Percentiles rank a stretch among this genome's conserved stretches.
These are phyloP conservation scores for Falco naumanni DNA, from an alignment of 2,797 vertebrate species.

Conservation along the genomic window DNA sequence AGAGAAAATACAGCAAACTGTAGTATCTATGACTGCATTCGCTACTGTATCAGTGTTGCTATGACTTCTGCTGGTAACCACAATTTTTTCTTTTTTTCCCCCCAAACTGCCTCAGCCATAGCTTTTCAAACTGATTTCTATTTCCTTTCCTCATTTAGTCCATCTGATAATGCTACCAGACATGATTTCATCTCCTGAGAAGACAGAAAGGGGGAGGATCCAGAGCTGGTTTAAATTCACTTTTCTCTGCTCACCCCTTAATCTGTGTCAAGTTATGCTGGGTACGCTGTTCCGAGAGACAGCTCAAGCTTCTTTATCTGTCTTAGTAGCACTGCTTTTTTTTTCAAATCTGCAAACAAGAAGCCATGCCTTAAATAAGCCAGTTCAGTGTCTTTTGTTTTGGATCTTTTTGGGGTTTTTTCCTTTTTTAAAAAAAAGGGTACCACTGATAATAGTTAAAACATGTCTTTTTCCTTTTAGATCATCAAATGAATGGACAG, in stretches of 20 bases:
- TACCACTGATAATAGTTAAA: background rate
- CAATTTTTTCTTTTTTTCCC: background rate
- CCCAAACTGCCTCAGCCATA: background rate
- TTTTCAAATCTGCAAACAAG: conserved; percentile 32
- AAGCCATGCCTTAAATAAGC: background rate
- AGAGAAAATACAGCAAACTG: background rate
- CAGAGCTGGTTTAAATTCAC: background rate
- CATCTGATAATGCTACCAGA: background rate
- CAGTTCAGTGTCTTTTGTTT: conserved; percentile 3
- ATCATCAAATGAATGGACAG: background rate
- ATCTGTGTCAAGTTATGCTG: background rate
- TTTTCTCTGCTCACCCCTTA: background rate
- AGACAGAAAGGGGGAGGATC: background rate
- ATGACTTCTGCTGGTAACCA: background rate
- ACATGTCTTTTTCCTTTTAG: background rate
- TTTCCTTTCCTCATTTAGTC: background rate
- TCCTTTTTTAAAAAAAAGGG: background rate
- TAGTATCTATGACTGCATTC: background rate
- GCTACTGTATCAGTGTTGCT: background rate
- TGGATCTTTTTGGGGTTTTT: background rate
- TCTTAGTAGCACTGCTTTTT: background rate
- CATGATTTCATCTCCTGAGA: background rate
- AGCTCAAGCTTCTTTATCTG: conserved; percentile 14
- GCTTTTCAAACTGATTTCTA: background rate
- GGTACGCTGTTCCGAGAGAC: background rate